Evolutionary conservation across 1,140 invertebrate species (phyloP).

Genomic region (Monochamus saltuarius): DNA sequence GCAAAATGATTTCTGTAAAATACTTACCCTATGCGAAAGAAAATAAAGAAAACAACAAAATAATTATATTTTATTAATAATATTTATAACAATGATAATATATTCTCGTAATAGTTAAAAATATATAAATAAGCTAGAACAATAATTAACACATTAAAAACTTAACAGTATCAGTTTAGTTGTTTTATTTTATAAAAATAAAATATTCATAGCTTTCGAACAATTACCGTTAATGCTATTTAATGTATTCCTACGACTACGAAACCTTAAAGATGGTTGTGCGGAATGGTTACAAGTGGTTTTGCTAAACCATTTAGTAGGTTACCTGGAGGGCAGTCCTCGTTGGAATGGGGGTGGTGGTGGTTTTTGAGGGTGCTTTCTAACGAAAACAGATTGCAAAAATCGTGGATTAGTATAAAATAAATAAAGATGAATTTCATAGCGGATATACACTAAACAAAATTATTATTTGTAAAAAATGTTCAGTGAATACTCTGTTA

Average conservation of each 20-base stretch:
- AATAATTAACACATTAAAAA: not conserved
- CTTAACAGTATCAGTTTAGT: slow-evolving; percentile 8
- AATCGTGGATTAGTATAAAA: slow-evolving; percentile 15
- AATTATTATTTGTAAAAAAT: slow-evolving; percentile 10
- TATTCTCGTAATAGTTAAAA: too few species aligned
- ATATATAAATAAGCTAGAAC: slow-evolving; percentile 1
- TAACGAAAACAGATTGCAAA: slow-evolving; percentile 33
- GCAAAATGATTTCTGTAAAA: too few species aligned
- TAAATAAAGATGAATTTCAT: slow-evolving; percentile 4
- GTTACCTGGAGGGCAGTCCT: slow-evolving; percentile 50
- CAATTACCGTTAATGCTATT: too few species aligned
- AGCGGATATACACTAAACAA: not conserved
- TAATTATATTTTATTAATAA: slow-evolving; percentile 9
- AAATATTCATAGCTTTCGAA: not conserved
- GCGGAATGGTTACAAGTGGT: slow-evolving; percentile 12
- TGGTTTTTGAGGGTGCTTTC: slow-evolving; percentile 41
- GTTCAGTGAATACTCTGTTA: slow-evolving; percentile 8
- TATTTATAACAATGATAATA: not conserved
- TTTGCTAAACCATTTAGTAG: slow-evolving; percentile 32
- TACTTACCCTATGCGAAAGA: not conserved
- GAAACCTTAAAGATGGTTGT: not conserved
- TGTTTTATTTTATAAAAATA: slow-evolving; percentile 10
- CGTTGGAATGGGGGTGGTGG: slow-evolving; percentile 39
- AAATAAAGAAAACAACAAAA: slow-evolving; percentile 7
- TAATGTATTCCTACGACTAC: too few species aligned